phyloP scores from a whole-genome alignment of 2,797 vertebrate genomes.

The Tinamus major region DNA sequence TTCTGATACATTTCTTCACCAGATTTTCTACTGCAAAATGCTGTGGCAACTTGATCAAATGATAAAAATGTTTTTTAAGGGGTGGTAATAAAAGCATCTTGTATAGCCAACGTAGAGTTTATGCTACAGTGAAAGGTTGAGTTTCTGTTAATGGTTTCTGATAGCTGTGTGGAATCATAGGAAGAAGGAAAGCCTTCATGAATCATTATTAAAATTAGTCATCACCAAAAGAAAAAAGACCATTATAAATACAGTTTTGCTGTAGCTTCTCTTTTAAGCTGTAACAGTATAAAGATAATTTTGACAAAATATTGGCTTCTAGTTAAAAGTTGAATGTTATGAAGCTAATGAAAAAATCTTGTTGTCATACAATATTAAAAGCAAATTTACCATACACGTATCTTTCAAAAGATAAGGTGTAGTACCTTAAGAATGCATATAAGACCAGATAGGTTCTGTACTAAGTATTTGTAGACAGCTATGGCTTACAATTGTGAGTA shows the following conservation, averaged over 20 bases:
- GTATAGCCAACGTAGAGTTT: background rate
- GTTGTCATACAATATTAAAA: background rate
- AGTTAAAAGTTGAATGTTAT: background rate
- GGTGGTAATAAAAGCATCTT: background rate
- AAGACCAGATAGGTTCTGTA: background rate
- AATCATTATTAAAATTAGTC: slow-evolving; percentile 46
- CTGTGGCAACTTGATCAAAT: slow-evolving; percentile 26
- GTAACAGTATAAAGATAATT: background rate
- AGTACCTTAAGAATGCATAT: background rate
- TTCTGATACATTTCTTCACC: slow-evolving; percentile 60
- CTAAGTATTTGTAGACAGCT: background rate
- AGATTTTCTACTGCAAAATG: slow-evolving; percentile 56
- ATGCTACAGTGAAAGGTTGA: background rate
- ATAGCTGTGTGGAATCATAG: slow-evolving; percentile 7
- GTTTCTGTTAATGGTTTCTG: slow-evolving; percentile 19
- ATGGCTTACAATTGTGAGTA: background rate
- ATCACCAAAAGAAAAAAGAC: background rate
- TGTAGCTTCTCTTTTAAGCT: background rate
- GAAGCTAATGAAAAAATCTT: background rate
- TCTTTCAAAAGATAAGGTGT: background rate
- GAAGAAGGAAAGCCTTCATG: background rate
- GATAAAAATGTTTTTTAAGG: background rate
- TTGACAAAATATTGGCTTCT: background rate
- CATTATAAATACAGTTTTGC: background rate
- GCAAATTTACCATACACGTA: background rate